Conservation (phyloP, 2,888 invertebrate species). For the Ferrisia virgata region DNA sequence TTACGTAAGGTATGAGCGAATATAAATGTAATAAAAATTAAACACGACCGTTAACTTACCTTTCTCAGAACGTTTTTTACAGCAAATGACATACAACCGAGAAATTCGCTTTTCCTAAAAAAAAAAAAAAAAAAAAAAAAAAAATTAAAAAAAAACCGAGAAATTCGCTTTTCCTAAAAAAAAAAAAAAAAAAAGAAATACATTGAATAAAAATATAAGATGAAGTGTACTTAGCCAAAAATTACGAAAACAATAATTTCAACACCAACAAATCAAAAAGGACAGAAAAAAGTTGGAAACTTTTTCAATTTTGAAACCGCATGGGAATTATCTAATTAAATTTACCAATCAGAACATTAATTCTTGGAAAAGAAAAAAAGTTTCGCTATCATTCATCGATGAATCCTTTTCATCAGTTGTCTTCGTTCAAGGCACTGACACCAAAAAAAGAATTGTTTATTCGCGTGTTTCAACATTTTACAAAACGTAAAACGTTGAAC, state of each 20-base stretch:
- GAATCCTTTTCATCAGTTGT: neutral
- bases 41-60: constrained; percentile 57
- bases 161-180: neutral
- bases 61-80: constrained; percentile 74
- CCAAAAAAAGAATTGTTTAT: constrained; percentile 9
- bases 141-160: too few species aligned
- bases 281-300: too few species aligned
- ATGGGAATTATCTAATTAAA: too few species aligned
- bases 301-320: too few species aligned
- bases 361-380: neutral
- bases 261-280: too few species aligned
- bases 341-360: neutral
- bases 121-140: constrained; percentile 52
- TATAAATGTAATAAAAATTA: neutral
- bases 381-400: neutral
- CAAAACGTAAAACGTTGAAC: neutral
- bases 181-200: neutral
- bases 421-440: neutral
- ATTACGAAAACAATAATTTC: too few species aligned
- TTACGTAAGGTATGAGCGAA: neutral
- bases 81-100: constrained; percentile 91
- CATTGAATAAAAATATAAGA: neutral
- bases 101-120: constrained; percentile 85
- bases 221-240: too few species aligned
- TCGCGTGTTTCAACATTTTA: neutral